Evolutionary conservation across 1,140 invertebrate species (phyloP).

Genomic region (Carposina sasakii): DNA sequence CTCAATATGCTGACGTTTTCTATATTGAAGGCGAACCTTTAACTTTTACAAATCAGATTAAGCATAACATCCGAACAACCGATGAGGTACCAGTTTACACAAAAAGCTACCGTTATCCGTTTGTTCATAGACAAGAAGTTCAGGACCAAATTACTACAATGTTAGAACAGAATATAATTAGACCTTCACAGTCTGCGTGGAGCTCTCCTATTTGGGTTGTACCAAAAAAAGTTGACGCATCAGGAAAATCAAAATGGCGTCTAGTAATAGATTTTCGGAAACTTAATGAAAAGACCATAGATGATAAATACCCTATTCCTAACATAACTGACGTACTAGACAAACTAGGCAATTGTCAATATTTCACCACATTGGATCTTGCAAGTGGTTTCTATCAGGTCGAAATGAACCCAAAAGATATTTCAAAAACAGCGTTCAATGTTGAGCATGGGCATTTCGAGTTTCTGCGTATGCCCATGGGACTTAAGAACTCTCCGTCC

Average conservation of each 20-base stretch:
- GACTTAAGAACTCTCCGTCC: not conserved
- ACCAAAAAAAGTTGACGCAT: slow-evolving; percentile 5
- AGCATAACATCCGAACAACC: slow-evolving; percentile 26
- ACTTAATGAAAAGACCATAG: not conserved
- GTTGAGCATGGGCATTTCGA: too few species aligned
- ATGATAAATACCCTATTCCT: slow-evolving; percentile 13
- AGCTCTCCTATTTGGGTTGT: slow-evolving; percentile 21
- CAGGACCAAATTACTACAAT: slow-evolving; percentile 21
- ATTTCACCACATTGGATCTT: too few species aligned
- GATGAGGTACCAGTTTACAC: slow-evolving; percentile 11
- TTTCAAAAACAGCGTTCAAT: not conserved
- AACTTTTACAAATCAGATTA: slow-evolving; percentile 9
- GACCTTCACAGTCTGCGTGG: slow-evolving; percentile 32
- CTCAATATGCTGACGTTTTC: not conserved
- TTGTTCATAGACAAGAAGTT: slow-evolving; percentile 21
- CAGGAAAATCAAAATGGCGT: slow-evolving; percentile 13
- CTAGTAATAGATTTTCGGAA: slow-evolving; percentile 39
- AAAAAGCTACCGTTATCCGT: slow-evolving; percentile 6
- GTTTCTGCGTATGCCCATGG: too few species aligned
- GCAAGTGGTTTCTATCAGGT: too few species aligned
- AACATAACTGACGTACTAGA: not conserved
- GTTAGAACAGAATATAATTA: slow-evolving; percentile 30
- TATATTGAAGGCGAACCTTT: not conserved
- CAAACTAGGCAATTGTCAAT: too few species aligned
- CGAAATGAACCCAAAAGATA: not conserved